Evolutionary conservation across 2,113 vertebrate species (phyloP), one percentile per base, ranked within the genome.

Genomic region (Oceanites oceanicus): DNA sequence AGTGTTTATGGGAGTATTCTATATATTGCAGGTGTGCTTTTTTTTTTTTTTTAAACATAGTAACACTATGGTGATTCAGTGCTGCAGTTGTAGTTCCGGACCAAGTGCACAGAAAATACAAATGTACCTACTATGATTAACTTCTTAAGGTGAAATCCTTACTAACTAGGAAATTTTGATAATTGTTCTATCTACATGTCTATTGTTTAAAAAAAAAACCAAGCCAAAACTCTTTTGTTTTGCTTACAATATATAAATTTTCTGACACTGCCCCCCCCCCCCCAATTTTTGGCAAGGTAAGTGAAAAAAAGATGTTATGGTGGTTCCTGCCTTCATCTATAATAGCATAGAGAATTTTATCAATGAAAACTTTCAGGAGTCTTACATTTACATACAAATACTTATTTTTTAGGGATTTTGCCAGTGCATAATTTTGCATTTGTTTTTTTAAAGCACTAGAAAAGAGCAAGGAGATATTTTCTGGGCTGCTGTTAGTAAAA

Each of bases 181-280:
- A 44, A 36, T 47, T 77, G 10, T 36, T 92, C 29, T 65, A 32
- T 38, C 40, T 56, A 23, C 4, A 3, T 30, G 6, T 30, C 11
- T 53, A 1, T 30, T 0, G 4, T n/a, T 22, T 12, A 27, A 83
- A 23, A 44, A 78, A 16, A 22, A 23, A 13, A 26, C 5, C 18
- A n/a, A 25, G 10, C 16, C 26, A 2, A 36, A 45, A 6, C 13
- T 42, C 32, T 74, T 44, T 32, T 38, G 10, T 50, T 68, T 77
- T 74, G 8, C 11, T 70, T 68, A 38, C 10, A 36, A 9, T 7
- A 23, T 15, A 23, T 36, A 36, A 4, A 7, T 36, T 38, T 63
- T 42, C 11, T 36, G 55, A 18, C 9, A 9, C 5, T 77, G 7
- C 14, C 2, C 5, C 1, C 5, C 7, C 10, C 20, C 5, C 19